These are phyloP conservation scores for Conistra vaccinii DNA, from an alignment of 2,888 invertebrate genomes.

Conservation along the genomic window DNA sequence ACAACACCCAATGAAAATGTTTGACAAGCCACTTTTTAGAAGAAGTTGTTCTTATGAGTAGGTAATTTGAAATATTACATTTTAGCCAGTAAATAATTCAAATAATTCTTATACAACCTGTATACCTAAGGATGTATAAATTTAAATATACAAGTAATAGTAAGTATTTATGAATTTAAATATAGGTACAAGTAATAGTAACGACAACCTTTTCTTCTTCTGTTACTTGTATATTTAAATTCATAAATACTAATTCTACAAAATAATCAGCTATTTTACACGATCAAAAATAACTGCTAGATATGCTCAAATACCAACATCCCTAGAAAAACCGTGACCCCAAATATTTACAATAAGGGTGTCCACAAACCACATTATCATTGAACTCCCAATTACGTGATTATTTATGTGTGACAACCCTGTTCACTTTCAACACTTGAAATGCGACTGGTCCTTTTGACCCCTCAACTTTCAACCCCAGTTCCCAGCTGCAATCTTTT, in stretches of 20 bases:
- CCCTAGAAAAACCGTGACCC: constrained; percentile 59
- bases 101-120: not conserved
- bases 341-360: constrained; percentile 67
- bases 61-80: not conserved
- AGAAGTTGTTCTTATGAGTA: not conserved
- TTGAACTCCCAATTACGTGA: constrained; percentile 85
- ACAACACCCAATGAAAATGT: not conserved
- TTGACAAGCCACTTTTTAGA: no score
- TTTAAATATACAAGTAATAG: no score
- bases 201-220: no score
- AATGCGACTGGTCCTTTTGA: constrained; percentile 63
- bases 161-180: no score
- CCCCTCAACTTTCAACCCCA: constrained; percentile 47
- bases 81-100: not conserved
- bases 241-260: not conserved
- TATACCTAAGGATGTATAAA: not conserved
- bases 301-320: constrained; percentile 55
- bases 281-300: constrained; percentile 54
- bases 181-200: no score
- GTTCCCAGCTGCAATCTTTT: constrained; percentile 27
- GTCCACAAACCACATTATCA: constrained; percentile 77
- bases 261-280: constrained; percentile 6
- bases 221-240: not conserved
- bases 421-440: constrained; percentile 73
- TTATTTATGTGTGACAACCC: constrained; percentile 85